Evolutionary conservation across 92 coral and sea anemone species (phyloP), one percentile per base, ranked within the genome.

Genomic region (Porites evermanni): DNA sequence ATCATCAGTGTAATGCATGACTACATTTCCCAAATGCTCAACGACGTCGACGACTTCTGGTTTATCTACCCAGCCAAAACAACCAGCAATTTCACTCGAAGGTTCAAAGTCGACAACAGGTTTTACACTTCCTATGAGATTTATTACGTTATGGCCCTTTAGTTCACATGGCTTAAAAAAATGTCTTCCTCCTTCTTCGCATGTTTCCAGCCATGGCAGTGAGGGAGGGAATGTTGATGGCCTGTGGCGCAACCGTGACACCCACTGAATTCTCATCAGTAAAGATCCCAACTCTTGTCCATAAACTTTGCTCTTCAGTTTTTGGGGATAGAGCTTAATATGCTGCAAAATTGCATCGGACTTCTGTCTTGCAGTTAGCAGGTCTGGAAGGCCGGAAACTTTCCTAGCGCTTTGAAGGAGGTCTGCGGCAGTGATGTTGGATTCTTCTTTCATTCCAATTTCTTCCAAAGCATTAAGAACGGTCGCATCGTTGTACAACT

Each of bases 51-150:
- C 23, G 9, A 82, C 63, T 7, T 74, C 64, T 51, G 95, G 95
- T 14, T 18, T 52, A 7, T 24, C 51, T 8, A 73, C 53, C 95
- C 95, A 92, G 14, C 91, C 89, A 82, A 92, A 92, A 23, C 16
- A 47, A 6, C 23, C 11, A 23, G 91, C 71, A 8, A 92, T 50
- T 50, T 18, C 76, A 51, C 26, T 71, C 61, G 86, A 79, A 50
- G 75, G 74, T 44, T 67, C 59, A 18, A 72, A 58, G 16, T 72
- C 80, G 1, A 92, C 87, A 51, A 90, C 61, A 26, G 89, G 87
- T 58, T 79, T 72, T n/a, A 74, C 51, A 8, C 89, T 83, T 16
- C 95, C 95, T 68, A 92, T 80, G n/a, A 89, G 91, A 79, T 61
- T 50, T 47, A 79, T 69, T 0, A 44, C 44, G 0, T 89, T 63